Evolutionary conservation across 2,888 invertebrate genomes (phyloP).

Genomic region (Nemotelus nigrinus): DNA sequence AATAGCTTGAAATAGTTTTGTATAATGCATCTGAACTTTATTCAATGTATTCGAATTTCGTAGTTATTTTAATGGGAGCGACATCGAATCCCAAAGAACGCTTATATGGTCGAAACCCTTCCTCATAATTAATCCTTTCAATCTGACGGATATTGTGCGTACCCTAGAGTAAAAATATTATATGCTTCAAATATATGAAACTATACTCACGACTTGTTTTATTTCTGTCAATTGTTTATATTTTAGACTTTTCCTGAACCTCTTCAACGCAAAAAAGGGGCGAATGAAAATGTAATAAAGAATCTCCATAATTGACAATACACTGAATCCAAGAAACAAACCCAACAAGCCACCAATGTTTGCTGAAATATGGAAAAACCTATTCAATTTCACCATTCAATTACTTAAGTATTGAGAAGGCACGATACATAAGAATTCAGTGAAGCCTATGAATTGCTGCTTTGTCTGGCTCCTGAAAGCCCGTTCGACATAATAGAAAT

Average conservation of each 20-base stretch:
- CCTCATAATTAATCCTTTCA: no score
- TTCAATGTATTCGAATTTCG: no score
- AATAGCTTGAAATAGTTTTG: no score
- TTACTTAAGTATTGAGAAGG: neutral
- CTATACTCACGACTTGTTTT: constrained; percentile 10
- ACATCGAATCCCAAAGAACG: no score
- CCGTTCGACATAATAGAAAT: constrained; percentile 77
- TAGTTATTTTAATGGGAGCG: no score
- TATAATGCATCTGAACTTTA: no score
- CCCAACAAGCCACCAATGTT: constrained; percentile 83
- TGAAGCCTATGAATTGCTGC: constrained; percentile 81
- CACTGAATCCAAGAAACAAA: constrained; percentile 83
- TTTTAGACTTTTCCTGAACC: constrained; percentile 9
- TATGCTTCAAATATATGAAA: neutral
- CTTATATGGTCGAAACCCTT: no score
- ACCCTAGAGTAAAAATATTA: no score
- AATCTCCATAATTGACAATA: constrained; percentile 79
- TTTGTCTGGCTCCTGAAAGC: constrained; percentile 77
- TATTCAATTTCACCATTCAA: neutral
- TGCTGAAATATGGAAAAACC: constrained; percentile 65
- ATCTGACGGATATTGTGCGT: no score
- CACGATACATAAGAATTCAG: constrained; percentile 77
- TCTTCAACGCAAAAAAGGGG: constrained; percentile 66
- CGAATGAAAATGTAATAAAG: constrained; percentile 75
- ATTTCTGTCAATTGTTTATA: neutral